Percentiles rank a stretch among this genome's conserved stretches.
Conservation (phyloP, 2,113 vertebrate species). For the Prinia subflava region DNA sequence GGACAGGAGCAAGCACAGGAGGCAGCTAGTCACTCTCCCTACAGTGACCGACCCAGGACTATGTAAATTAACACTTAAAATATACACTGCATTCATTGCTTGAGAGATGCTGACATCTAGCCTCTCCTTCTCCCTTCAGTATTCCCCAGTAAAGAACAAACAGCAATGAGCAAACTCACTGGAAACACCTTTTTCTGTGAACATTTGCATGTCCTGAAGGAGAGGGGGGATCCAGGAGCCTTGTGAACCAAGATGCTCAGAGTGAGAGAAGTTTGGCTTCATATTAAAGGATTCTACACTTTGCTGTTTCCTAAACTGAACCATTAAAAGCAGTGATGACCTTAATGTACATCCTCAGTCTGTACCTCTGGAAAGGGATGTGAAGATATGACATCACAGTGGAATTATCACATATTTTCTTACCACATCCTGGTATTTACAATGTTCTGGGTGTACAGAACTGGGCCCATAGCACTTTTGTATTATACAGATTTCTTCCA, state of each 20-base stretch:
- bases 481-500: neutral
- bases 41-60: neutral
- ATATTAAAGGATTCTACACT: neutral
- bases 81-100: neutral
- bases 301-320: neutral
- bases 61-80: neutral
- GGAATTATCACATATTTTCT: neutral
- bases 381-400: neutral
- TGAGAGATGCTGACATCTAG: neutral
- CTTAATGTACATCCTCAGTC: neutral
- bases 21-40: neutral
- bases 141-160: neutral
- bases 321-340: neutral
- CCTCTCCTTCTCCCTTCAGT: neutral
- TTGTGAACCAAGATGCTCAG: neutral
- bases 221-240: neutral
- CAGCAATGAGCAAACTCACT: neutral
- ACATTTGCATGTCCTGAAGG: neutral
- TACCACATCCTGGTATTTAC: neutral
- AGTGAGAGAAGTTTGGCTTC: neutral
- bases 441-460: neutral
- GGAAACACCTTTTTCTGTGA: neutral
- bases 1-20: neutral
- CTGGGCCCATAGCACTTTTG: neutral
- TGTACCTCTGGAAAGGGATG: neutral